These are phyloP conservation scores for Cassiopea xamachana DNA, from an alignment of 30 jellyfish, hydroid and myxozoan species.

Conservation along the genomic window DNA sequence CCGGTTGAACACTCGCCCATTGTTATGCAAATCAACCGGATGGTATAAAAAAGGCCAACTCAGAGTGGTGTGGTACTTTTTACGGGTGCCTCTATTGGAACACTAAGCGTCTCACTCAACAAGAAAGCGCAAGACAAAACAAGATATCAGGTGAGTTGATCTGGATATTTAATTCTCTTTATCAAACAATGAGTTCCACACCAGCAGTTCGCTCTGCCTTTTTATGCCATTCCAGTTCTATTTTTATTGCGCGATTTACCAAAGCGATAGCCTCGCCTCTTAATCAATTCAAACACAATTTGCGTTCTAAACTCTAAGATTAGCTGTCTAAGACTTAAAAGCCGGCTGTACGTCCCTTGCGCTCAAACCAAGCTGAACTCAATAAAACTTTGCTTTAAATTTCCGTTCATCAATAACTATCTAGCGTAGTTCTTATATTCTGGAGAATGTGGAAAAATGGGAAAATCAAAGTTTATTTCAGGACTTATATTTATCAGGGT, in stretches of 20 bases:
- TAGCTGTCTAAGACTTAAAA: no score
- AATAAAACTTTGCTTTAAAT: no score
- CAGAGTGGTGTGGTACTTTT: background rate
- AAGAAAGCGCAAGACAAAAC: background rate
- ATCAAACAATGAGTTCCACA: background rate
- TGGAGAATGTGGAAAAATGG: no score
- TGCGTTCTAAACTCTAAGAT: no score
- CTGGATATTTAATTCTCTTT: background rate
- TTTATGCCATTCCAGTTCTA: background rate
- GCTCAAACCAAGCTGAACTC: no score
- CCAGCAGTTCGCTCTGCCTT: background rate
- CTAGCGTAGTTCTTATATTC: no score
- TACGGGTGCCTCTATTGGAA: background rate
- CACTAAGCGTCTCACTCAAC: background rate
- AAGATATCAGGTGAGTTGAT: background rate
- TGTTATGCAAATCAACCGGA: conserved; percentile 64
- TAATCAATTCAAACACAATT: no score
- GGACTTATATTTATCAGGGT: no score
- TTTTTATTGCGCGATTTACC: background rate
- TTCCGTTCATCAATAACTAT: no score
- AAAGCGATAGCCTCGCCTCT: background rate
- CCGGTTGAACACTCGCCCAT: conserved; percentile 41
- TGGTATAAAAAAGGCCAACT: conserved; percentile 3
- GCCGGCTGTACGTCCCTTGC: no score
- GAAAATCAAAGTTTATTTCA: no score